Evolutionary conservation across 53 echinoderm and acorn worm genomes (phyloP).

Genomic region (Holothuria leucospilota): DNA sequence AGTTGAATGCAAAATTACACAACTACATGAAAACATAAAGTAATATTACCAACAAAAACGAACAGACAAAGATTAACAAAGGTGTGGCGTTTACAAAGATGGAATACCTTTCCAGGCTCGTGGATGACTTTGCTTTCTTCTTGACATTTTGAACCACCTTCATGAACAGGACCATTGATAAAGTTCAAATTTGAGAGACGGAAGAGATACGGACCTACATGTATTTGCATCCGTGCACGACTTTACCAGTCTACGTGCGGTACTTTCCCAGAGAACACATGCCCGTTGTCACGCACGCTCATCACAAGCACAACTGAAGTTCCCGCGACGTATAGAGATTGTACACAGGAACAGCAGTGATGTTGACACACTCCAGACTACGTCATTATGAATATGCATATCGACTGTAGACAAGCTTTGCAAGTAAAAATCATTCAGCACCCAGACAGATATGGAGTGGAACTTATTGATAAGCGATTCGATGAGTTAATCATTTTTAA

Average conservation of each 20-base stretch:
- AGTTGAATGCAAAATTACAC: no score
- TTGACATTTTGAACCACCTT: conserved; percentile 26
- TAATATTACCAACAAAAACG: no score
- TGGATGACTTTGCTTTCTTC: conserved; percentile 41
- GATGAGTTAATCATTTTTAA: no score
- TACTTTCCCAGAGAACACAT: conserved; percentile 42
- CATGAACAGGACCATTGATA: background rate
- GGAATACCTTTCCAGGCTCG: conserved; percentile 39
- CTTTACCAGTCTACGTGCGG: conserved; percentile 31
- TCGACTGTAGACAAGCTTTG: no score
- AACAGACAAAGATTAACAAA: no score
- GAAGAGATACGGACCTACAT: background rate
- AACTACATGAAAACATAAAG: no score
- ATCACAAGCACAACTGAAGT: background rate
- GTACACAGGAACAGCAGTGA: background rate
- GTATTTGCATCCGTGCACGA: conserved; percentile 16
- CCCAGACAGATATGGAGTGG: no score
- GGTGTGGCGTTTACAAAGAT: background rate
- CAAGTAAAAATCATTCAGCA: no score
- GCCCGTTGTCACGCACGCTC: conserved; percentile 47
- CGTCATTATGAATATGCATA: no score
- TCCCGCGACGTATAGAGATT: background rate
- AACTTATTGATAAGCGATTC: no score
- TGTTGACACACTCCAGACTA: no score
- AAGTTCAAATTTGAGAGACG: background rate